A percentile compares a stretch with the other conserved stretches of the same genome.
phyloP scores from a whole-genome alignment of 2,113 vertebrate species.

The Morone chrysops region DNA sequence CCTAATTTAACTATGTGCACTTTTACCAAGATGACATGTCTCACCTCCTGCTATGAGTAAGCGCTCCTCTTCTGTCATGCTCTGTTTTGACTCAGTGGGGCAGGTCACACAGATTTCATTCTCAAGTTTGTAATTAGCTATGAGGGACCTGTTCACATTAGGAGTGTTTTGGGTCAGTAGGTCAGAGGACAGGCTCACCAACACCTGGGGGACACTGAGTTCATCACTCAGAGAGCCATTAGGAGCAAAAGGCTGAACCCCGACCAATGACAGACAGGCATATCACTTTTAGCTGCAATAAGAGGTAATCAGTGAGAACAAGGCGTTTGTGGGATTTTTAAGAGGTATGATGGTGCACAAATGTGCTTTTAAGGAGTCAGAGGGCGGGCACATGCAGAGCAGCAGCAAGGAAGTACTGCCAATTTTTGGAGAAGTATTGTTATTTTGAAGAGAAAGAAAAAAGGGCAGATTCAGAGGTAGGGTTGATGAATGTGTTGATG shows the following conservation, averaged over 20 bases:
- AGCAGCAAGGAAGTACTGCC: constrained; percentile 37
- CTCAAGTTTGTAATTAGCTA: constrained; percentile 63
- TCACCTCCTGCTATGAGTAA: constrained; percentile 16
- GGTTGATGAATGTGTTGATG: constrained; percentile 88
- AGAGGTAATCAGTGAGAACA: constrained; percentile 58
- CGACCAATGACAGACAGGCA: constrained; percentile 42
- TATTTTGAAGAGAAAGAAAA: constrained; percentile 53
- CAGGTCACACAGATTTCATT: constrained; percentile 27
- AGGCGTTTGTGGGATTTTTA: constrained; percentile 7
- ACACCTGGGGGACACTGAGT: constrained; percentile 76
- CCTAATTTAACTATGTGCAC: neutral
- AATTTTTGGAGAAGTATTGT: constrained; percentile 60
- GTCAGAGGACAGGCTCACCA: constrained; percentile 68
- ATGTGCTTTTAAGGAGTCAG: constrained; percentile 21
- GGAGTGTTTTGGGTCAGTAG: constrained; percentile 69
- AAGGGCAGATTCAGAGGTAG: constrained; percentile 72
- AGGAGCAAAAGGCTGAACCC: constrained; percentile 54
- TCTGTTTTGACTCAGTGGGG: constrained; percentile 26
- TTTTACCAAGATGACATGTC: neutral
- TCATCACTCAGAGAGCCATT: constrained; percentile 72
- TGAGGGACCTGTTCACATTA: constrained; percentile 67
- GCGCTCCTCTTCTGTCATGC: neutral
- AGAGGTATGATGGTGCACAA: constrained; percentile 27
- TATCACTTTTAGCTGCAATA: constrained; percentile 5
- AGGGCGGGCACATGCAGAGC: constrained; percentile 12